Evolutionary conservation across 2,113 vertebrate species (phyloP), one percentile per base, ranked within the genome.

Genomic region (Tachuris rubrigastra): DNA sequence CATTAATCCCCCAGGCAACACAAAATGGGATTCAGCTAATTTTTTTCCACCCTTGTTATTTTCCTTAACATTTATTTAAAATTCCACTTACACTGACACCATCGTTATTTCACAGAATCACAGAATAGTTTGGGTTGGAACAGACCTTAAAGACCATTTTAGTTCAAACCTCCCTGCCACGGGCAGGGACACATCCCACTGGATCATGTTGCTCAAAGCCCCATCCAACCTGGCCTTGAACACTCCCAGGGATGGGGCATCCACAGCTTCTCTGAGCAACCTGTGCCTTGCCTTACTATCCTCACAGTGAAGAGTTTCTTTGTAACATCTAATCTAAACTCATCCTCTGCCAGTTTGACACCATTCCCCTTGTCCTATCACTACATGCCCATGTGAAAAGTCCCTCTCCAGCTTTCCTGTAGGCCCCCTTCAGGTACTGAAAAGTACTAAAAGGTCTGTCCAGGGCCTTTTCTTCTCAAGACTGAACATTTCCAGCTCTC

Each of bases 1-100:
- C 93, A 96, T 94, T 95, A 94, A 95, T 91, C 65, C 91, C 66
- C 87, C 66, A 90, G 89, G 91, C 89, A 95, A 94, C 87, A 94
- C n/a, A 88, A 84, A 94, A 28, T 14, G 30, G 69, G 47, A 79
- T 50, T 71, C 63, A 77, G 47, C 21, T 86, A 6, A 1, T 71
- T 86, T 59, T 88, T 89, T 85, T 31, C 69, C 59, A 23, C 37
- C 69, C 37, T 84, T 23, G 1, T 73, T 90, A 66, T 94, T 93
- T 90, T 68, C 35, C 42, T 75, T 82, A 75, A n/a, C 39, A 41
- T 75, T 85, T 86, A 86, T 89, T 87, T 90, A 89, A 75, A 76
- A 77, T 92, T 87, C 85, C 66, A 41, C 84, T 88, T 56, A 81
- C 49, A 77, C 44, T 69, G 60, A 87, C 27, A 49, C 25, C 23